Evolutionary conservation across 1,140 invertebrate species (phyloP).

Genomic region (Drosophila pseudoananassae): DNA sequence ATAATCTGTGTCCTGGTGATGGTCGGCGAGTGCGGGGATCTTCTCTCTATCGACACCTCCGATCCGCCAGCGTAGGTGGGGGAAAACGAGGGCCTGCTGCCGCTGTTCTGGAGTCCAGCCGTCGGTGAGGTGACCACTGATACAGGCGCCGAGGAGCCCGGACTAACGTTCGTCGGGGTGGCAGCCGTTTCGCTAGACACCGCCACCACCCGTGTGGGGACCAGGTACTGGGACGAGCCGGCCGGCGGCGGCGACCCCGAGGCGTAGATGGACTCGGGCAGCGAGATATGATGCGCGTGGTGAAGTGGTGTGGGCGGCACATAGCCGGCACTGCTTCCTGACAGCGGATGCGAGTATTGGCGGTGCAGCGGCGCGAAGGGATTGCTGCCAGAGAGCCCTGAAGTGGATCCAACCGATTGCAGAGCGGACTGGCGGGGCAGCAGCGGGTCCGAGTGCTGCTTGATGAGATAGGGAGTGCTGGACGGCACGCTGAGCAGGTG

Average conservation of each 20-base stretch:
- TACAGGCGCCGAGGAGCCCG: conserved; percentile 33
- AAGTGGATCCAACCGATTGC: conserved; percentile 78
- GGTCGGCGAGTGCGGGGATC: conserved; percentile 58
- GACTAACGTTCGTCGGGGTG: conserved; percentile 60
- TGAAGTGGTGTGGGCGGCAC: conserved; percentile 63
- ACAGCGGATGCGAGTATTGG: conserved; percentile 85
- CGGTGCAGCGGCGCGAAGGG: conserved; percentile 84
- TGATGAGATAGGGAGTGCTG: conserved; percentile 85
- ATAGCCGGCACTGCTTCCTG: conserved; percentile 59
- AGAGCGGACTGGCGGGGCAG: conserved; percentile 85
- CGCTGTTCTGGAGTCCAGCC: conserved; percentile 45
- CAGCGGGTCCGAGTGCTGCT: conserved; percentile 88
- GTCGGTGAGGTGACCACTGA: conserved; percentile 64
- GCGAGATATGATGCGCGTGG: conserved; percentile 80
- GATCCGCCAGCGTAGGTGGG: conserved; percentile 61
- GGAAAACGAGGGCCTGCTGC: conserved; percentile 53
- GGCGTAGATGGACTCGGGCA: conserved; percentile 80
- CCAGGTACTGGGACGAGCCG: conserved; percentile 79
- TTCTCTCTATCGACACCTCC: conserved; percentile 58
- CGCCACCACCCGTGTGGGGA: conserved; percentile 66
- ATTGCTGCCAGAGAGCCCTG: conserved; percentile 66
- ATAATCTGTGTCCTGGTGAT: conserved; percentile 31
- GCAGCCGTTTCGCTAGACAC: conserved; percentile 64
- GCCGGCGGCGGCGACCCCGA: conserved; percentile 79
- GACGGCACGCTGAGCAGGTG: conserved; percentile 87